These are phyloP conservation scores for Kuschelorhynchus macadamiae DNA, from an alignment of 2,888 invertebrate species.

Conservation along the genomic window DNA sequence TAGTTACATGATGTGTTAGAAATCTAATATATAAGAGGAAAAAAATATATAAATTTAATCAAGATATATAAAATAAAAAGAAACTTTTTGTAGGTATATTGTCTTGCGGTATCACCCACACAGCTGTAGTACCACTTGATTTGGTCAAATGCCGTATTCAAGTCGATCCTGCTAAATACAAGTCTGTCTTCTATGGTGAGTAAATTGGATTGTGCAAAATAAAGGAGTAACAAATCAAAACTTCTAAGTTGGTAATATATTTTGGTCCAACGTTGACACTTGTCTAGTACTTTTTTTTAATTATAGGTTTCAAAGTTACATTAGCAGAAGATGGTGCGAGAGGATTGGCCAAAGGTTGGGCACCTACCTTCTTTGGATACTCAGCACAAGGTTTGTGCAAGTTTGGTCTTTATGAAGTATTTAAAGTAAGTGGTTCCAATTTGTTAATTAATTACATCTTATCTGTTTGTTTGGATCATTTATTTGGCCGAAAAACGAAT, in stretches of 20 bases:
- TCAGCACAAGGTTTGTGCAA: conserved; percentile 96
- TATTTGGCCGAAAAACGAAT: too few relatives aligned
- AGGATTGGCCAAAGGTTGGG: conserved; percentile 96
- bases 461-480: too few relatives aligned
- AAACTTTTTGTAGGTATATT: conserved; percentile 64
- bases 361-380: conserved; percentile 97
- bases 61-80: too few relatives aligned
- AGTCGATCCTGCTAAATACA: conserved; percentile 95
- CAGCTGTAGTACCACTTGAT: conserved; percentile 95
- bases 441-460: background rate
- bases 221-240: too few relatives aligned
- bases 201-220: conserved; percentile 1
- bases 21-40: too few relatives aligned
- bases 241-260: too few relatives aligned
- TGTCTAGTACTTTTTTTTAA: conserved; percentile 1
- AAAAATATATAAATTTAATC: too few relatives aligned
- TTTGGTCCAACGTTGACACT: too few relatives aligned
- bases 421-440: conserved; percentile 57
- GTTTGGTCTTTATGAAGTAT: conserved; percentile 97
- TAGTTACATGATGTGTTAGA: too few relatives aligned
- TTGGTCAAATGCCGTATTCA: conserved; percentile 96
- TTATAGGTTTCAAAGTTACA: conserved; percentile 84
- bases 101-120: conserved; percentile 90
- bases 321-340: conserved; percentile 88
- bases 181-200: conserved; percentile 83